phyloP scores from a whole-genome alignment of 2,888 invertebrate genomes.

The Punctoribates punctum region DNA sequence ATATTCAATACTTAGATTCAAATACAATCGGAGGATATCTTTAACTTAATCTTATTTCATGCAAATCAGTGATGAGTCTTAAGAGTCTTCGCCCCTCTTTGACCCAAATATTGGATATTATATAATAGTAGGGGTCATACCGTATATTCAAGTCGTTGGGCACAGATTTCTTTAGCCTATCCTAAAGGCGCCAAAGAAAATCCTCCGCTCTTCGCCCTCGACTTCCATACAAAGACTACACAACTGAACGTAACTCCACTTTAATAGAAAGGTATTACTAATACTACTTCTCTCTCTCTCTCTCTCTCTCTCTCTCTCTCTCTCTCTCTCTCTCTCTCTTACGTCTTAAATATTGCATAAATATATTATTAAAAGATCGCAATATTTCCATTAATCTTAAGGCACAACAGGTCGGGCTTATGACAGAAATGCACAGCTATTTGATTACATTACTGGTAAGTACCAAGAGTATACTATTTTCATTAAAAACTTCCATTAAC shows the following conservation, averaged over 20 bases:
- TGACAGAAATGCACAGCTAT: conserved; percentile 92
- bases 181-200: background rate
- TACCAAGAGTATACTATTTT: conserved; percentile 43
- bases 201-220: background rate
- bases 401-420: conserved; percentile 93
- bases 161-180: background rate
- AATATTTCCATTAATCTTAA: conserved; percentile 52
- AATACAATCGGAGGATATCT: background rate
- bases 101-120: background rate
- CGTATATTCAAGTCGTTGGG: background rate
- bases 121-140: background rate
- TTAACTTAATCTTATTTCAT: conserved; percentile 19
- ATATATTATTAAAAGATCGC: background rate
- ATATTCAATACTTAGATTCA: background rate
- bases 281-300: background rate
- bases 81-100: background rate
- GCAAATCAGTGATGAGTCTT: background rate
- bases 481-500: background rate
- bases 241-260: background rate
- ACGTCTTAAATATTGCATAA: background rate
- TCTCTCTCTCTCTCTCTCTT: background rate
- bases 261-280: too few relatives aligned
- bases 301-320: background rate
- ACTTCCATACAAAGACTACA: background rate
- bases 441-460: conserved; percentile 83